Conservation (phyloP, 2,888 invertebrate species). For the Eilema caniola region DNA sequence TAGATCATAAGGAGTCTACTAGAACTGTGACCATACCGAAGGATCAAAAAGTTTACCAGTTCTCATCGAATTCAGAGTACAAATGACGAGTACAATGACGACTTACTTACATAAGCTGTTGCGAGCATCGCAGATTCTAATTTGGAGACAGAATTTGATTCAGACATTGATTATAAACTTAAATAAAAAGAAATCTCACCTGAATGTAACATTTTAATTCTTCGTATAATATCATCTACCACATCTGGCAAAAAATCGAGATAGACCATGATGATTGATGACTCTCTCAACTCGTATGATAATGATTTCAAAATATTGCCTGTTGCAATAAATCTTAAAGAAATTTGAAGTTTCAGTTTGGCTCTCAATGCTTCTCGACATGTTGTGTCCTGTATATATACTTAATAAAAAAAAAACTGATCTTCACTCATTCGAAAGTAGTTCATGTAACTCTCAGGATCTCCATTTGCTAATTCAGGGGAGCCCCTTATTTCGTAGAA, state of each 20-base stretch:
- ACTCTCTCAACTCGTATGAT: not conserved
- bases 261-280: not conserved
- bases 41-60: not conserved
- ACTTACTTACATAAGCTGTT: not conserved
- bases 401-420: not conserved
- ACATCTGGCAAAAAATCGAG: not conserved
- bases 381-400: not conserved
- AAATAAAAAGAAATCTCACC: no score
- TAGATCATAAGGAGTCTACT: not conserved
- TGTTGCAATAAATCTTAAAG: not conserved
- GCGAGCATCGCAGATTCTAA: not conserved
- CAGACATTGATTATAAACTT: no score
- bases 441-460: not conserved
- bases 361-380: not conserved
- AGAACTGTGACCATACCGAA: not conserved
- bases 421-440: not conserved
- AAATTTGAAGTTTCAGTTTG: no score
- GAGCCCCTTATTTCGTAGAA: no score
- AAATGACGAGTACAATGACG: not conserved
- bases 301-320: not conserved
- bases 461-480: not conserved
- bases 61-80: not conserved
- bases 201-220: not conserved
- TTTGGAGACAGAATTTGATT: no score
- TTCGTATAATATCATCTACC: not conserved